Evolutionary conservation across 2,888 invertebrate species (phyloP).

Genomic region (Dichetophora obliterata): DNA sequence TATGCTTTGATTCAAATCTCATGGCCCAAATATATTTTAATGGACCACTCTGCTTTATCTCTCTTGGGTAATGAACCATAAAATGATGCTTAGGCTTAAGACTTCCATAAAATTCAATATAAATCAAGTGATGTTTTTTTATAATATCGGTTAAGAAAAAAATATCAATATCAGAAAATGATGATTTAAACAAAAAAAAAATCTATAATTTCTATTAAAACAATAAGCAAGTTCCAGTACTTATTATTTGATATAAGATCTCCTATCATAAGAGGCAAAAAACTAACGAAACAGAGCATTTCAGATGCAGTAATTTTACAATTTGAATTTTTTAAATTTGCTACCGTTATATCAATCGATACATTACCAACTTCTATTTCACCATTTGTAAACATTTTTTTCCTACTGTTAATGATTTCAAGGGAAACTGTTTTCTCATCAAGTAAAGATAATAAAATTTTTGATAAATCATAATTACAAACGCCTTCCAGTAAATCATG

Average conservation of each 20-base stretch:
- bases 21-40: no score
- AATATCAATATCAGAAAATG: not conserved
- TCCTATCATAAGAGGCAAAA: conserved; percentile 44
- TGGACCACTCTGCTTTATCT: no score
- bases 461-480: conserved; percentile 34
- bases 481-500: conserved; percentile 42
- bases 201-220: not conserved
- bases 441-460: conserved; percentile 30
- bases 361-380: conserved; percentile 36
- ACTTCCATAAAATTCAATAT: not conserved
- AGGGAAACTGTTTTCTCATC: conserved; percentile 35
- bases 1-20: no score
- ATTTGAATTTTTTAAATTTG: conserved; percentile 28
- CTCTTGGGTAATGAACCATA: no score
- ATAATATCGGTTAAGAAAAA: not conserved
- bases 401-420: conserved; percentile 34
- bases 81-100: no score
- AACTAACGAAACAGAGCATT: conserved; percentile 37
- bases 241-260: conserved; percentile 37
- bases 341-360: not conserved
- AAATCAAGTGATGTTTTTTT: not conserved
- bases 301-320: conserved; percentile 40
- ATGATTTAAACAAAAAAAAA: not conserved
- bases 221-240: not conserved
- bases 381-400: conserved; percentile 41